Base-by-base conservation (phyloP, 2,888 invertebrate genomes). In the Tiliacea citrago region DNA sequence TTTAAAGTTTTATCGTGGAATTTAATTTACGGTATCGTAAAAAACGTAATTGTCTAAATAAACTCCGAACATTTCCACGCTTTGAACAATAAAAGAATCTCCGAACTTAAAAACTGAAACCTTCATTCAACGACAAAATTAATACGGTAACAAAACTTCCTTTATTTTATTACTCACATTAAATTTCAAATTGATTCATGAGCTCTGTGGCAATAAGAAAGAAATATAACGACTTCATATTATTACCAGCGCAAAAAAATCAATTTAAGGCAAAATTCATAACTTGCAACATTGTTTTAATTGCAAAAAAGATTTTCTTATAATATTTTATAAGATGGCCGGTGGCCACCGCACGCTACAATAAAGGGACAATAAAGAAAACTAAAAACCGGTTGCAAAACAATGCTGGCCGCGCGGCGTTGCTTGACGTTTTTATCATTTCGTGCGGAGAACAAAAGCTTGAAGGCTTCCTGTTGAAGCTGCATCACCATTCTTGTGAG, bases 391-490 rank as follows among this genome's bases (percentile, higher is more conserved):
- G 93, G 94, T 95, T 91, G 91, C 90, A 92, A 94, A 92, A 96
- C 96, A 96, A 96, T 96, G 95, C 93, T 90, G 90, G 92, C 89
- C 90, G 93, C 91, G 90, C 92, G 92, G 94, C 88, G 88, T 86
- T 93, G 92, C 94, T 93, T 96, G 96, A 96, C 95, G 96, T 96
- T 96, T 96, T 96, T 96, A 96, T 96, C 96, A 96, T 95, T 95
- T 93, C 92, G 87, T 92, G 91, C 90, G 86, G 92, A 95, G 95
- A 96, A 96, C 96, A 96, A 96, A 96, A 95, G 96, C 92, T 66
- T 92, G 92, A 92, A 92, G 92, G 94, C 96, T 96, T 96, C 95
- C 96, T 96, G 96, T 95, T 94, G 95, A 93, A 89, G 90, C 93
- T 91, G 94, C 94, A 96, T 96, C 96, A 96, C 95, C 95, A 96